Evolutionary conservation across 2,888 invertebrate genomes (phyloP).

Genomic region (Notocelia uddmanniana): DNA sequence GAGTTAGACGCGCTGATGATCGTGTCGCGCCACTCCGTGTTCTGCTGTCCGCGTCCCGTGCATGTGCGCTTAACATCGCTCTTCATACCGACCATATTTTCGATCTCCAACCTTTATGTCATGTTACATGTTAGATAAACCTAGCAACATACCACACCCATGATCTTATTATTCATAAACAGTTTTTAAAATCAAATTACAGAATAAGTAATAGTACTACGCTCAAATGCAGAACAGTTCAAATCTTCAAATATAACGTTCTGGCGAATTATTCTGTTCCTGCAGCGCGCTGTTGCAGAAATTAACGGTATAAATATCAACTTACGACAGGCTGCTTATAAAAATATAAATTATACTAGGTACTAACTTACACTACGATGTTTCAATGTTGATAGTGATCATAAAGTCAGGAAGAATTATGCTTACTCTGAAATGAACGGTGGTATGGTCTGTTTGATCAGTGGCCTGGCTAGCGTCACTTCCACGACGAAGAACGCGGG

Average conservation of each 20-base stretch:
- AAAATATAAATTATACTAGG: no score
- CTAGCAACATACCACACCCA: no score
- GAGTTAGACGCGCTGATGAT: constrained; percentile 61
- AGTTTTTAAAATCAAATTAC: no score
- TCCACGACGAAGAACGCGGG: constrained; percentile 72
- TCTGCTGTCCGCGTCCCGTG: constrained; percentile 69
- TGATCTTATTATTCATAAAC: no score
- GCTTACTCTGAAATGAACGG: constrained; percentile 63
- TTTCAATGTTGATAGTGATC: neutral
- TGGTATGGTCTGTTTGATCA: constrained; percentile 62
- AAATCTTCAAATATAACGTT: no score
- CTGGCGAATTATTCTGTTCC: neutral
- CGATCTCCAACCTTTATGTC: constrained; percentile 62
- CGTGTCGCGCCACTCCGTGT: constrained; percentile 67
- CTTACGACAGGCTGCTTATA: neutral
- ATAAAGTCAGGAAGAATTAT: neutral
- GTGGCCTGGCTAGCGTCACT: constrained; percentile 63
- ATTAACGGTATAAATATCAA: neutral
- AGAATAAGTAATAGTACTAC: no score
- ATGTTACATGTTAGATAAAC: neutral
- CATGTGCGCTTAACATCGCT: constrained; percentile 65
- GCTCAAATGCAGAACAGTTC: no score
- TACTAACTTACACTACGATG: neutral
- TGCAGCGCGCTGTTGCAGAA: neutral
- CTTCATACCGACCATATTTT: constrained; percentile 64